phyloP scores from a whole-genome alignment of 2,797 vertebrate species.

The Cryptoprocta ferox region DNA sequence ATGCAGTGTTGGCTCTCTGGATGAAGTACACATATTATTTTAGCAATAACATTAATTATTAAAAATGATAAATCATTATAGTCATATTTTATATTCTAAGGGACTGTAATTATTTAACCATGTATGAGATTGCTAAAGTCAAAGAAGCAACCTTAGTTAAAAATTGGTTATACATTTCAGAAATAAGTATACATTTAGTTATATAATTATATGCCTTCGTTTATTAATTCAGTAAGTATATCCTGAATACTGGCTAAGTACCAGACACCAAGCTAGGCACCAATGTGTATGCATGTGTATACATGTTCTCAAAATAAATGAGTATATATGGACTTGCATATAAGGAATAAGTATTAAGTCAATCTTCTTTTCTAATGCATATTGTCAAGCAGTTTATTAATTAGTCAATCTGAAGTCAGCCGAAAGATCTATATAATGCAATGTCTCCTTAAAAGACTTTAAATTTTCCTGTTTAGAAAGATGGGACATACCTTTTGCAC shows the following conservation, averaged over 20 bases:
- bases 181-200: background rate
- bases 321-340: background rate
- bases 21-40: constrained; percentile 76
- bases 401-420: constrained; percentile 34
- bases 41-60: constrained; percentile 85
- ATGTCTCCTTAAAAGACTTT: background rate
- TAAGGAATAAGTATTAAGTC: constrained; percentile 12
- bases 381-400: background rate
- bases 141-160: constrained; percentile 81
- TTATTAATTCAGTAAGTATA: constrained; percentile 14
- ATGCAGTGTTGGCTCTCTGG: constrained; percentile 51
- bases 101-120: constrained; percentile 84
- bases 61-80: constrained; percentile 80
- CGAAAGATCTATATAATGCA: background rate
- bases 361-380: constrained; percentile 15
- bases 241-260: background rate
- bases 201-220: background rate
- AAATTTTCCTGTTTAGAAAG: constrained; percentile 49
- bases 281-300: background rate
- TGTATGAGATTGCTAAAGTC: constrained; percentile 75
- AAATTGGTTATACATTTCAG: constrained; percentile 67
- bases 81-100: constrained; percentile 78
- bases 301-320: constrained; percentile 26
- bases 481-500: background rate
- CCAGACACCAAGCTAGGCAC: background rate